Evolutionary conservation across 92 coral and sea anemone genomes (phyloP).

Genomic region (Bergia puertoricense): DNA sequence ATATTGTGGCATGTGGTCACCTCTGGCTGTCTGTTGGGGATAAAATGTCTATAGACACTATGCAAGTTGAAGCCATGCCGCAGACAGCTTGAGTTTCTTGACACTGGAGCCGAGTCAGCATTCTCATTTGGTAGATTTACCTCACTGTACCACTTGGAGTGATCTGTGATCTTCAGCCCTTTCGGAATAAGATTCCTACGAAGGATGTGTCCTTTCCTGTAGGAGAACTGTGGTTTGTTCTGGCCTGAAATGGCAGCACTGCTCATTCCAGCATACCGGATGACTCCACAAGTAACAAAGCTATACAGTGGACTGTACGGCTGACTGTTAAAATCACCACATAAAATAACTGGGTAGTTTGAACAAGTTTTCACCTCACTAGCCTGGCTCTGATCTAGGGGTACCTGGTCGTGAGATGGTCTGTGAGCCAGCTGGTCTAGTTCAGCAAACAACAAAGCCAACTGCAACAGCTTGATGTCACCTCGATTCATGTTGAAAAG

Average conservation of each 20-base stretch:
- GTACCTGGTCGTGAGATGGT: slow-evolving; percentile 13
- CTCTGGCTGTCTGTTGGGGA: slow-evolving; percentile 57
- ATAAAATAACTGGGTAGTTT: slow-evolving; percentile 70
- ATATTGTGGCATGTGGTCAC: slow-evolving; percentile 87
- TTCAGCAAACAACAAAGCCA: slow-evolving; percentile 87
- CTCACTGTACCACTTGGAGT: slow-evolving; percentile 49
- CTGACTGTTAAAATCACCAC: slow-evolving; percentile 92
- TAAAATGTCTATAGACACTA: slow-evolving; percentile 81
- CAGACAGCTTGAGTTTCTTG: slow-evolving; percentile 29
- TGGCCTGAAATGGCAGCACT: slow-evolving; percentile 91
- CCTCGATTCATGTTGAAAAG: slow-evolving; percentile 93
- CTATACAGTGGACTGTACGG: slow-evolving; percentile 86
- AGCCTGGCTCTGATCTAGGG: slow-evolving; percentile 8
- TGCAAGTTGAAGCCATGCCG: slow-evolving; percentile 62
- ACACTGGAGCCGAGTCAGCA: background rate
- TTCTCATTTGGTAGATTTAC: background rate
- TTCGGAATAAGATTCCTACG: slow-evolving; percentile 75
- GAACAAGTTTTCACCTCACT: slow-evolving; percentile 7
- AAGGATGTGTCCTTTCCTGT: slow-evolving; percentile 39
- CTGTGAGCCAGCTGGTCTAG: slow-evolving; percentile 62
- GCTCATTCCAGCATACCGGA: slow-evolving; percentile 66
- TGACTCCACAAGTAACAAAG: slow-evolving; percentile 61
- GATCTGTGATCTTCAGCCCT: slow-evolving; percentile 63
- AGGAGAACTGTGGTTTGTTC: slow-evolving; percentile 40
- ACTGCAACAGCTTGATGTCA: slow-evolving; percentile 88